Base-by-base conservation (phyloP, 2,113 vertebrate genomes). In the Chauna torquata region DNA sequence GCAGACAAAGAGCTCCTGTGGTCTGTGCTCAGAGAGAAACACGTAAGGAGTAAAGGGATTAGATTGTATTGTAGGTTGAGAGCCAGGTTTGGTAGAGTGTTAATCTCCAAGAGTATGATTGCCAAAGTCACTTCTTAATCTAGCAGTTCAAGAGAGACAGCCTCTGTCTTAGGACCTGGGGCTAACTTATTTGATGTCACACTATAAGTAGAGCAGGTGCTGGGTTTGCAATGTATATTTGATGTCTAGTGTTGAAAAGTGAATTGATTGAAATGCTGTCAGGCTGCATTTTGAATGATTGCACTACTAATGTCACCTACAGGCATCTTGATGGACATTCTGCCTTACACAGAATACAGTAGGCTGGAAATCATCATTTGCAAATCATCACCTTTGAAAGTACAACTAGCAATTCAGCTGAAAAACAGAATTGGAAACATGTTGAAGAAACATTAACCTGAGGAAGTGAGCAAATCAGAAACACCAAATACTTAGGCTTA, bases 341-440 rank as follows among this genome's bases (percentile, higher is more conserved):
- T 95, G 76, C 89, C 75, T 65, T 94, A 95, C 82, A 72, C 1
- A 90, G 82, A 94, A 90, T 86, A 95, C 88, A 93, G 86, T 90
- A 95, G 94, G 82, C 91, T 95, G 96, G 96, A 97, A 97, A 96
- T 85, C 94, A 95, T 97, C 92, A 97, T 97, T 97, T 97, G 64
- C 95, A 97, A 97, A 97, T 97, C 96, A 95, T 94, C 97, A 92
- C 97, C 95, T 96, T 96, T 76, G 62, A 84, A 88, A 96, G 85
- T 79, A 95, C 69, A 92, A 89, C 92, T 93, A 95, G 74, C 47
- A 82, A 61, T 88, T 95, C 97, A 92, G 50, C 28, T 94, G n/a
- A 13, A 62, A 92, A 83, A n/a, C 71, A 61, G 70, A 92, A 85
- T 66, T 94, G 75, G 91, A 92, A 97, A 97, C 92, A 97, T 72